phyloP scores from a whole-genome alignment of 1,140 invertebrate genomes.

The Neodiprion virginianus region DNA sequence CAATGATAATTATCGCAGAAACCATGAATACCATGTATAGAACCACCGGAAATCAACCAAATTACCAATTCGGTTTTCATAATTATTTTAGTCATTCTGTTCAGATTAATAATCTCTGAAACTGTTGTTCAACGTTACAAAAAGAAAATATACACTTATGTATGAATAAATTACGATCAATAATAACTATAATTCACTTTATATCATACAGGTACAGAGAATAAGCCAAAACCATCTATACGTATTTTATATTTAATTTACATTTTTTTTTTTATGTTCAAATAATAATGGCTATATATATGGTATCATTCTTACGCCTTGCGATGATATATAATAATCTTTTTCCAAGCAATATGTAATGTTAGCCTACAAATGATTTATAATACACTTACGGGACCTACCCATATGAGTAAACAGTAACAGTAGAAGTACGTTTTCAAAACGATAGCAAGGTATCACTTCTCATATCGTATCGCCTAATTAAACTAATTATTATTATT shows the following conservation, averaged over 20 bases:
- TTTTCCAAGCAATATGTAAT: not conserved
- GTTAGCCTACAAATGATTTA: not conserved
- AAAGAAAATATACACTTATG: too few relatives aligned
- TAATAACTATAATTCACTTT: not conserved
- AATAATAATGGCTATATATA: not conserved
- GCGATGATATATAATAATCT: not conserved
- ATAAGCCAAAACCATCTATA: constrained; percentile 2
- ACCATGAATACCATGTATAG: too few relatives aligned
- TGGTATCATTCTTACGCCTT: not conserved
- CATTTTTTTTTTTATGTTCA: not conserved
- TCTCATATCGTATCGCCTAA: not conserved
- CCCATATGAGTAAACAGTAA: not conserved
- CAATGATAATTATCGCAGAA: too few relatives aligned
- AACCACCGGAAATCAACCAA: too few relatives aligned
- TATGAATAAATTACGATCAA: too few relatives aligned
- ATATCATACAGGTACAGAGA: constrained; percentile 5
- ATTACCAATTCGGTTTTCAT: too few relatives aligned
- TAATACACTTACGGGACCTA: not conserved
- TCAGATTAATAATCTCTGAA: too few relatives aligned
- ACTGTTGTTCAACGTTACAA: too few relatives aligned
- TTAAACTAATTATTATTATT: not conserved
- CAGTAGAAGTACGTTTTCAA: too few relatives aligned
- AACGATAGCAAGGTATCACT: too few relatives aligned
- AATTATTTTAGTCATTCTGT: too few relatives aligned
- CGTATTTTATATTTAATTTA: not conserved